These are phyloP conservation scores for Hylaeus anthracinus DNA, from an alignment of 1,140 invertebrate genomes.

Conservation along the genomic window DNA sequence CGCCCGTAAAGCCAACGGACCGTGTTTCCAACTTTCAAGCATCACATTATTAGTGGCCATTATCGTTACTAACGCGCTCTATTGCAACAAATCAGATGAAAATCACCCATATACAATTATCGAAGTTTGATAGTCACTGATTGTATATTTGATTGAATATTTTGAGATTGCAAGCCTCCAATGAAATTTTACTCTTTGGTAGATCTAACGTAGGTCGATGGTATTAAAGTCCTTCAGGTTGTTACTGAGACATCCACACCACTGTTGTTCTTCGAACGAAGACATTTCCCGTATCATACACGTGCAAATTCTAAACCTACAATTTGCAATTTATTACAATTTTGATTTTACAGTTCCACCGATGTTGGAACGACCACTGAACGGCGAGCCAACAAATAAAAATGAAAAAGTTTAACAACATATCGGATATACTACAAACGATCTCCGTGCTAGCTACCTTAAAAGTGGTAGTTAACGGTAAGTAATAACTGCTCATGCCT, in stretches of 20 bases:
- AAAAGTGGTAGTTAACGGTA: constrained; percentile 91
- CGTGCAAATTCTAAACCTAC: no score
- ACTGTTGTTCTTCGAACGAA: no score
- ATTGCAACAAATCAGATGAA: constrained; percentile 19
- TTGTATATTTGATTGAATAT: no score
- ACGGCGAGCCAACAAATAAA: constrained; percentile 76
- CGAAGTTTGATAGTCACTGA: no score
- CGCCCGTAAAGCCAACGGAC: constrained; percentile 75
- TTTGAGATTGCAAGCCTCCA: no score
- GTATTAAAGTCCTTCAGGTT: no score
- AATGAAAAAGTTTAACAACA: constrained; percentile 83
- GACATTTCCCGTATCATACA: no score
- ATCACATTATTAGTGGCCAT: constrained; percentile 68
- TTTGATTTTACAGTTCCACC: constrained; percentile 5
- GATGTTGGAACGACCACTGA: constrained; percentile 75
- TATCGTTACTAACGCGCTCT: constrained; percentile 32
- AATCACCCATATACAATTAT: no score
- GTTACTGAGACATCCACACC: no score
- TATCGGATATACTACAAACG: constrained; percentile 89
- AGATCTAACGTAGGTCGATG: no score
- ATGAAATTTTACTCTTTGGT: no score
- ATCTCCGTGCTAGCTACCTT: constrained; percentile 91
- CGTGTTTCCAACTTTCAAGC: constrained; percentile 79
- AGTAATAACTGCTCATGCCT: constrained; percentile 61
- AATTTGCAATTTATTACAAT: not conserved